Base-by-base conservation (phyloP, 30 jellyfish, hydroid and myxozoan genomes). In the Aurelia sp. region DNA sequence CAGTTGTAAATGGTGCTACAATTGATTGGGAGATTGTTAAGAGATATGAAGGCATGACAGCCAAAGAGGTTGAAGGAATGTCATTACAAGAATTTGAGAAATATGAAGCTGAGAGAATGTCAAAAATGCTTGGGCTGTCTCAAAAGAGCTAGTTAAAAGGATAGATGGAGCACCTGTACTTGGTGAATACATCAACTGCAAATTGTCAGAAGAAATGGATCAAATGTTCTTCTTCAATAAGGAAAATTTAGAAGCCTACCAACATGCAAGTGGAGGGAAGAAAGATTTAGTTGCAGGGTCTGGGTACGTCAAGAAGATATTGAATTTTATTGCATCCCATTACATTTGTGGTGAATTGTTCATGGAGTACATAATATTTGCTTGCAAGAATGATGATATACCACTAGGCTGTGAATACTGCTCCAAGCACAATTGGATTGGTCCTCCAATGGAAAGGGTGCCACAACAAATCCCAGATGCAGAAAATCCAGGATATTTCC, bases 151-250 rank as follows among this genome's bases (percentile, higher is more conserved):
- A 11, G 75, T 58, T 21, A 58, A 75, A 4, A 75, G 86, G 63
- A 75, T 75, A 52, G 86, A 75, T 52, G 74, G 86, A 20, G 76
- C 86, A 75, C 60, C 86, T 20, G 86, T 75, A 30, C 61, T 75
- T 20, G 75, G 76, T 52, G 84, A 73, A 41, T 73, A 73, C 84
- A 73, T 73, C 48, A n/a, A 73, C 16, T 73, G 86, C 47, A 58
- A 31, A 57, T 37, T 75, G 61, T 75, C 86, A 5, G 31, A 61
- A 23, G 63, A 73, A 73, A 20, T 33, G 35, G 74, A 61, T 22
- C 76, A 75, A 48, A 52, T 75, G 61, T 75, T 75, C 44, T 75
- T 75, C 63, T 75, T 75, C 76, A 75, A 58, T 57, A 58, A 61
- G 61, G 76, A 20, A 55, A 20, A 37, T 31, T 27, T 75, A 16